Base-by-base conservation (phyloP, 2,888 invertebrate genomes). In the Dioctria linearis region DNA sequence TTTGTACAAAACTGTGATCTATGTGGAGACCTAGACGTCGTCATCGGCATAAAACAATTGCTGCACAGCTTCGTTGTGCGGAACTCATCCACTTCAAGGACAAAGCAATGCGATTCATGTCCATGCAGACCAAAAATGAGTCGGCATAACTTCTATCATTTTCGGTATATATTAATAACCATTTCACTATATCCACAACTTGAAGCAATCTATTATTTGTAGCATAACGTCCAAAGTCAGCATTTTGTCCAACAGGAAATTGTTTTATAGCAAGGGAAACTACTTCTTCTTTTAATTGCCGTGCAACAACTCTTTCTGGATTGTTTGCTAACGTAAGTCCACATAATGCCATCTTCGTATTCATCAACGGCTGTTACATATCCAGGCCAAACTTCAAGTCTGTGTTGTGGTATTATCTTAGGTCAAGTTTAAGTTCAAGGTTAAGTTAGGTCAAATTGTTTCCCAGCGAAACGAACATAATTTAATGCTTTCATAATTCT, bases 351-450 rank as follows among this genome's bases (percentile, higher is more conserved):
- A 6, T 94, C 97, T 87, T 98, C 96, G 83, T 93, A 94, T 86
- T 96, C 95, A 84, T 95, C 94, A 0, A 97, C 94, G 0, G 96
- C 92, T 3, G 96, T 95, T 0, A 96, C 94, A 86, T 95, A 98
- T 0, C 98, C 98, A 0, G 98, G 98, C 95, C 97, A 96, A 2
- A 98, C 93, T 90, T 97, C 96, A 43, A 98, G 86, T 84, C 94
- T 94, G 84, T 93, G 93, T 83, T 94, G 93, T 0, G 94, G 94
- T 83, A 95, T 92, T 8, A 91, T 87, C 87, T n/a, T n/a, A n/a
- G n/a, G n/a, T n/a, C n/a, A n/a, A n/a, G n/a, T n/a, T n/a, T n/a
- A n/a, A n/a, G n/a, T 94, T 92, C 83, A n/a, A n/a, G 94, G 93
- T 0, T 91, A 90, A 5, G 91, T 90, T 0, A 95, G 93, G 87